A percentile compares a stretch with the other conserved stretches of the same genome.
These are phyloP conservation scores for Agonopterix heracliana DNA, from an alignment of 2,888 invertebrate genomes.

Conservation along the genomic window DNA sequence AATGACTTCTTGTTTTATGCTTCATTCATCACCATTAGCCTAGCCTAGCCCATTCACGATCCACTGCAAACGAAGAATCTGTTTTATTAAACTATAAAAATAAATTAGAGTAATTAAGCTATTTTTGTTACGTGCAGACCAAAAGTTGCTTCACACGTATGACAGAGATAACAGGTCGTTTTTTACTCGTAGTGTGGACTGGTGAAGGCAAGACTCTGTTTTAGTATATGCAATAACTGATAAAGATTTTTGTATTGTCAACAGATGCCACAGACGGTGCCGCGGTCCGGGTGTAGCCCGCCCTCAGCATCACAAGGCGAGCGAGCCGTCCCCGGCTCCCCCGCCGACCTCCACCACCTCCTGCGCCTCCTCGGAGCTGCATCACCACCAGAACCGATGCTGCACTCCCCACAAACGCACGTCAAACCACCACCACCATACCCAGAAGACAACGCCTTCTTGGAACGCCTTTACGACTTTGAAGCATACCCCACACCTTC, in stretches of 20 bases:
- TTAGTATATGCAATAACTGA: not conserved
- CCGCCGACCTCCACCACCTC: slow-evolving; percentile 66
- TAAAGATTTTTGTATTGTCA: slow-evolving; percentile 29
- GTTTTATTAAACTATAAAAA: too few species aligned
- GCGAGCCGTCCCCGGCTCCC: slow-evolving; percentile 74
- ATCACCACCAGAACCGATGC: slow-evolving; percentile 67
- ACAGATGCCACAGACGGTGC: slow-evolving; percentile 91
- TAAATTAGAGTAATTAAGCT: too few species aligned
- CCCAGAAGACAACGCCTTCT: slow-evolving; percentile 52
- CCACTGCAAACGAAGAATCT: too few species aligned
- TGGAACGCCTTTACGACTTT: slow-evolving; percentile 69
- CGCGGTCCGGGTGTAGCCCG: slow-evolving; percentile 85
- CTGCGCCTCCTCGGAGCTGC: slow-evolving; percentile 68
- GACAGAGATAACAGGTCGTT: too few species aligned
- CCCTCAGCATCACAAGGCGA: slow-evolving; percentile 85
- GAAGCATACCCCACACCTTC: slow-evolving; percentile 69
- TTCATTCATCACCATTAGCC: too few species aligned
- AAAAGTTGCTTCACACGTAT: too few species aligned
- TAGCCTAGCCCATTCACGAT: too few species aligned
- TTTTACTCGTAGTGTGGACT: too few species aligned
- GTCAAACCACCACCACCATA: slow-evolving; percentile 65
- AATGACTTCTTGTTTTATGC: too few species aligned
- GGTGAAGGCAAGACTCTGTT: too few species aligned
- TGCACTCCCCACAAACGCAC: slow-evolving; percentile 61
- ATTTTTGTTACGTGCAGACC: too few species aligned